Base-by-base conservation (phyloP, 1,140 invertebrate species). In the Heterodera carotae region DNA sequence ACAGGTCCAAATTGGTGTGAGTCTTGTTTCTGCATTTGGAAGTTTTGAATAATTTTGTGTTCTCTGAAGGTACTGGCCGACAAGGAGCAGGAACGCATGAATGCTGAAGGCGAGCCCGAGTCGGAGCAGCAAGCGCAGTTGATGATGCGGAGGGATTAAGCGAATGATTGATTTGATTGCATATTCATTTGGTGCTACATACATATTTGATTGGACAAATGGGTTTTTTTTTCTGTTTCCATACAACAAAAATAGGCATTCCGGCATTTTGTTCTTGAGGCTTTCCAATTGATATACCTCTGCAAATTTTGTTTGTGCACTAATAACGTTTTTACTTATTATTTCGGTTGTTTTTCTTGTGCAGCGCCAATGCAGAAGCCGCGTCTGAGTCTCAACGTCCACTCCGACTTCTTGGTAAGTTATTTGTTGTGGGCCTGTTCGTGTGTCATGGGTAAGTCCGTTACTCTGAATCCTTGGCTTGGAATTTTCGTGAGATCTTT, bases 101-200 rank as follows among this genome's bases (percentile, higher is more conserved):
- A 59, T 22, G 70, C 15, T 1, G 33, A 59, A 27, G 27, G 43
- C 70, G 36, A 56, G 22, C 62, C 27, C 43, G 34, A 60, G 56
- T 33, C 29, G 5, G 27, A 60, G 15, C 43, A 10, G 34, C 43
- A 69, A 25, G 67, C 34, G 10, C 36, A 72, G 39, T 39, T 31
- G 43, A 72, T 39, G 56, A 72, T 72, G 27, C n/a, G 60, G 15
- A 60, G 62, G 31, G 60, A 62, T 8, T 10, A 62, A 62, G n/a
- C 0, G 60, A 66, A 27, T 66, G 29, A 66, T 34, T 29, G 27
- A 12, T 66, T 66, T 66, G 2, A 15, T 27, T 66, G 10, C 5
- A 4, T 18, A 31, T 66, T 29, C n/a, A 62, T 62, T n/a, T n/a
- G n/a, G n/a, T n/a, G n/a, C n/a, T n/a, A n/a, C n/a, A n/a, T n/a